Evolutionary conservation across 2,888 invertebrate species (phyloP).

Genomic region (Erpobdella octoculata): DNA sequence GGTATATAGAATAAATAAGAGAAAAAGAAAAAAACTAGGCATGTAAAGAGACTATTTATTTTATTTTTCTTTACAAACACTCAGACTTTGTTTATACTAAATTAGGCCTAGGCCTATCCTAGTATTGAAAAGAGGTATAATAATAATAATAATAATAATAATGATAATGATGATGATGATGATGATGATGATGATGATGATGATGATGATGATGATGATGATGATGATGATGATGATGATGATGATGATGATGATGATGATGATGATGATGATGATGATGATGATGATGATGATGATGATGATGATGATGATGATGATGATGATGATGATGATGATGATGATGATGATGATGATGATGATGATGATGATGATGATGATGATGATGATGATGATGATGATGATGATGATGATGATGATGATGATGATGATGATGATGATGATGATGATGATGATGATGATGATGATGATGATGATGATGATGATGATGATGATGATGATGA

Average conservation of each 20-base stretch:
- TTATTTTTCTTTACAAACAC: no score
- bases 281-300: slow-evolving; percentile 31
- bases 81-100: no score
- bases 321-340: slow-evolving; percentile 19
- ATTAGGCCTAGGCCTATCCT: no score
- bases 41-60: no score
- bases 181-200: slow-evolving; percentile 31
- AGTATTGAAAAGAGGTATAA: not conserved
- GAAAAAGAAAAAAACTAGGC: no score
- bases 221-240: slow-evolving; percentile 26
- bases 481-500: slow-evolving; percentile 23
- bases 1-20: no score
- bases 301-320: slow-evolving; percentile 26
- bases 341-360: slow-evolving; percentile 9
- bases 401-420: slow-evolving; percentile 24
- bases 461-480: slow-evolving; percentile 26
- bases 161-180: slow-evolving; percentile 23
- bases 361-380: slow-evolving; percentile 16
- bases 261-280: slow-evolving; percentile 32
- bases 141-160: slow-evolving; percentile 9
- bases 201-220: slow-evolving; percentile 28
- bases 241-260: slow-evolving; percentile 30
- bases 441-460: slow-evolving; percentile 30
- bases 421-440: slow-evolving; percentile 30
- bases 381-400: slow-evolving; percentile 22